These are phyloP conservation scores for Ceratoteleas bidentatus DNA, from an alignment of 1,140 invertebrate genomes.

Conservation along the genomic window DNA sequence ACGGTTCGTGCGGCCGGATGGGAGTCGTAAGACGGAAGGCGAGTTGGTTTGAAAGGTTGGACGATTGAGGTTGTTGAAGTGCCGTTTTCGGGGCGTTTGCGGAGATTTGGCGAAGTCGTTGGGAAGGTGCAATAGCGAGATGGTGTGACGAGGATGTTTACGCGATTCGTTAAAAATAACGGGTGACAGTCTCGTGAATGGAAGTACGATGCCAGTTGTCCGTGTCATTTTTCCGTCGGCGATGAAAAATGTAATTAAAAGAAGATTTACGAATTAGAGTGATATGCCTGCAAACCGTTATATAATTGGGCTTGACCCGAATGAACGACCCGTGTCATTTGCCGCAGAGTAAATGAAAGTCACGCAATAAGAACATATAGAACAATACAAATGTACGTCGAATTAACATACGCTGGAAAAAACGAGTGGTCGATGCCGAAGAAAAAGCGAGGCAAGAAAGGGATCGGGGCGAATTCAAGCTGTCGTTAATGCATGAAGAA, in stretches of 20 bases:
- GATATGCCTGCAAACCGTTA: conserved; percentile 52
- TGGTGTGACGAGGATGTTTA: conserved; percentile 5
- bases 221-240: conserved; percentile 2
- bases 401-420: conserved; percentile 70
- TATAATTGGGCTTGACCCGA: conserved; percentile 57
- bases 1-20: not conserved
- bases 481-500: conserved; percentile 32
- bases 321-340: conserved; percentile 53
- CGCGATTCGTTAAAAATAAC: conserved; percentile 17
- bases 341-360: conserved; percentile 54
- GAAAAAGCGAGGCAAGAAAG: conserved; percentile 39
- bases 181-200: conserved; percentile 24
- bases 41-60: not conserved
- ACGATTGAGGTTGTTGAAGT: not conserved
- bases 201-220: conserved; percentile 2
- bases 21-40: not conserved
- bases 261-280: conserved; percentile 52
- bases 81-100: not conserved
- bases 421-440: conserved; percentile 37
- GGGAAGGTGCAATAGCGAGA: not conserved
- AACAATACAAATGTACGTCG: conserved; percentile 55
- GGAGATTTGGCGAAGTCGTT: conserved; percentile 9
- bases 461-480: conserved; percentile 22
- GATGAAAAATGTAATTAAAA: conserved; percentile 51
- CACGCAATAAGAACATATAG: conserved; percentile 62